Evolutionary conservation across 2,113 vertebrate species (phyloP), one percentile per base, ranked within the genome.

Genomic region (Fregata magnificens): DNA sequence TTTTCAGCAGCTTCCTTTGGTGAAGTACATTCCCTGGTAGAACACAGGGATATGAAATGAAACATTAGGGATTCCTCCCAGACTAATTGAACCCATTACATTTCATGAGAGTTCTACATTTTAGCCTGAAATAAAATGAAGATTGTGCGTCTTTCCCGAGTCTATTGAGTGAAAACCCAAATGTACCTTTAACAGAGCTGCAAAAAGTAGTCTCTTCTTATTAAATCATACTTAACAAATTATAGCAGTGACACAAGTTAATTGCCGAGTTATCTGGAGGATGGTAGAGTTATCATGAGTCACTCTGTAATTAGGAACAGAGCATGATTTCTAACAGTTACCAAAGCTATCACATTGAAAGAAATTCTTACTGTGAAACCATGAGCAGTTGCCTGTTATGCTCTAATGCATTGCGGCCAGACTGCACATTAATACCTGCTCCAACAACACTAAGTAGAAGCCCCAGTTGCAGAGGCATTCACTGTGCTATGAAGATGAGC

Each of bases 161-260:
- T 34, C 71, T 59, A 19, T 25, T 0, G 9, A 92, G 61, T 44
- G 52, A 94, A 89, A 94, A 93, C 53, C 5, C 56, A 83, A 88
- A 86, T 49, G 87, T 66, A 67, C 76, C 77, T 91, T 88, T 89
- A 88, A 86, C 80, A 82, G 47, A 88, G 70, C 86, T 88, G 71
- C 82, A 94, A 88, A 94, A 93, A 91, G 93, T 44, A 88, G 82
- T 85, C 86, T 88, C 61, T 56, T 79, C 65, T 88, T 95, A 93
- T 88, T 93, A 95, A 95, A 95, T 94, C 80, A 82, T 88, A 90
- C 55, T 95, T 90, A 88, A 93, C 56, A 81, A 95, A 94, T 87
- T 93, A 86, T 11, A 87, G 76, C 52, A 88, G 44, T 45, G 84
- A 93, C 87, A 93, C 67, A 72, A 94, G 92, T 93, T 96, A 95